These are phyloP conservation scores for Malacoctenus gilli DNA, from an alignment of 2,797 vertebrate genomes.

Conservation along the genomic window DNA sequence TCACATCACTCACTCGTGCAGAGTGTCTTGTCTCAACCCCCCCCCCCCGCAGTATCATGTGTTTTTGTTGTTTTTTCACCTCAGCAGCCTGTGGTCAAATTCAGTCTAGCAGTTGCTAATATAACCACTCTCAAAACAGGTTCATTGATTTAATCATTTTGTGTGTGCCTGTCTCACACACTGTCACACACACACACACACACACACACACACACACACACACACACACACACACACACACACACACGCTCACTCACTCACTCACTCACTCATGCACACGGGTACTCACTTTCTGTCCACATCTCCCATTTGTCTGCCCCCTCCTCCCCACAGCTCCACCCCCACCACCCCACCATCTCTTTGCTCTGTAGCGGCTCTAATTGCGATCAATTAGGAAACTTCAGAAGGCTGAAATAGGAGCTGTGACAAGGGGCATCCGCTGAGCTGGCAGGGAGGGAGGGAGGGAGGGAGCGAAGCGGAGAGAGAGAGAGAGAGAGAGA, in stretches of 20 bases:
- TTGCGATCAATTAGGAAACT: constrained; percentile 85
- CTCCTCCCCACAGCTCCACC: constrained; percentile 7
- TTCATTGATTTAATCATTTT: constrained; percentile 45
- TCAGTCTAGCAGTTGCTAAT: constrained; percentile 59
- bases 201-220: constrained; percentile 7
- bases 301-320: constrained; percentile 44
- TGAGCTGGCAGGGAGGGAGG: constrained; percentile 66
- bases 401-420: constrained; percentile 81
- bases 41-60: too few species aligned
- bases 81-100: constrained; percentile 48
- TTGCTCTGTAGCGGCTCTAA: constrained; percentile 73
- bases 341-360: constrained; percentile 8
- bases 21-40: constrained; percentile 15
- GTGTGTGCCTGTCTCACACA: constrained; percentile 5
- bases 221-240: constrained; percentile 20
- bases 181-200: constrained; percentile 11
- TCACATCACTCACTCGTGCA: constrained; percentile 3
- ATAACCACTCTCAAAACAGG: constrained; percentile 55
- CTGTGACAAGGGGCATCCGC: constrained; percentile 77
- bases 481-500: constrained; percentile 13
- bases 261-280: constrained; percentile 8
- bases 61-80: constrained; percentile 29
- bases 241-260: background rate
- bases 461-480: constrained; percentile 13
- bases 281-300: constrained; percentile 39